phyloP scores from a whole-genome alignment of 2,797 vertebrate genomes.

The Xerus rutilus region DNA sequence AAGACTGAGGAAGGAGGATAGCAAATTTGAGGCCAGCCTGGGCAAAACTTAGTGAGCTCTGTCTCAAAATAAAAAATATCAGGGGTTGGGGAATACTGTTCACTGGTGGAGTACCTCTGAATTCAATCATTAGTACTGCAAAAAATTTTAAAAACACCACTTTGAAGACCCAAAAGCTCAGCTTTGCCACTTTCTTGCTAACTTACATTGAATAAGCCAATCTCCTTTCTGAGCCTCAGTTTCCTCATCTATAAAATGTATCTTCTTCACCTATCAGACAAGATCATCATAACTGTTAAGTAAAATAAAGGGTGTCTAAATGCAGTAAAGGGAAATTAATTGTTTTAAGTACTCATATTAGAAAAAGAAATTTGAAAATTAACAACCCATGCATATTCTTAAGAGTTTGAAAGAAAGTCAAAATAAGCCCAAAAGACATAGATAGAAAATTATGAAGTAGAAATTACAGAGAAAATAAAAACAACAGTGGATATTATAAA shows the following conservation, averaged over 20 bases:
- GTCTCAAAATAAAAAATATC: no score
- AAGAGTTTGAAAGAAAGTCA: background rate
- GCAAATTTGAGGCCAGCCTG: no score
- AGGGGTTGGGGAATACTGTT: no score
- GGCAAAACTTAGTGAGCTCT: no score
- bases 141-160: background rate
- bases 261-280: background rate
- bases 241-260: background rate
- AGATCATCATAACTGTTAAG: background rate
- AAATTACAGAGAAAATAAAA: slow-evolving; percentile 48
- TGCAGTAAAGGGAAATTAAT: background rate
- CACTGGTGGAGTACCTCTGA: no score
- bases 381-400: background rate
- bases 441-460: background rate
- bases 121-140: no score
- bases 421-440: slow-evolving; percentile 35
- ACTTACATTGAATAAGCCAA: background rate
- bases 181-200: background rate
- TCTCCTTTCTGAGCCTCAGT: background rate
- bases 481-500: background rate
- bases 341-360: slow-evolving; percentile 1
- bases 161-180: background rate
- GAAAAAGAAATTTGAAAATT: background rate
- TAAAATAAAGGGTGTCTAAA: background rate
- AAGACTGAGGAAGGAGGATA: no score